Base-by-base conservation (phyloP, 2,113 vertebrate genomes). In the Haemorhous mexicanus region DNA sequence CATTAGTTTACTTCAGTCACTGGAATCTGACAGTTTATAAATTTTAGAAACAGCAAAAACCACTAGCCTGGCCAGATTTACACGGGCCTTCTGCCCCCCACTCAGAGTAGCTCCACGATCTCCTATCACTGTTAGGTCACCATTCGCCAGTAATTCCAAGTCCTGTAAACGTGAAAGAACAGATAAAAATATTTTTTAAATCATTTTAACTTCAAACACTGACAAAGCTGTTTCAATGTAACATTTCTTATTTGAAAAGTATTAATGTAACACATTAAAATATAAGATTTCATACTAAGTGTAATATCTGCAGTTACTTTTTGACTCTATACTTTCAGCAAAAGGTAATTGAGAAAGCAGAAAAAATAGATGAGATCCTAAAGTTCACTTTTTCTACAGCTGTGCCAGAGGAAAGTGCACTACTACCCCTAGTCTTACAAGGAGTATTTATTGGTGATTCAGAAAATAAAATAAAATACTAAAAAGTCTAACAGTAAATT, bases 21-120 rank as follows among this genome's bases (percentile, higher is more conserved):
- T 63, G 3, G n/a, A 49, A 5, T 16, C 19, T 86, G 24, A 61
- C 8, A 58, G 22, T 2, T 15, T 10, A 39, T 26, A 24, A 5
- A 41, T 26, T 41, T 43, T 62, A 66, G 33, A 43, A 56, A 17
- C 2, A 28, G 33, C 1, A 67, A 59, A 66, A 49, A 47, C 30
- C 3, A 78, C 43, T 92, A 83, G 98, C 99, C 99, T 99, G 69
- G 99, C 99, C 11, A 99, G 97, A 97, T 98, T 99, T 80, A 99
- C 97, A 59, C 99, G 98, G 7, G 99, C 99, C 87, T 99, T 99
- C 97, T 99, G 99, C 70, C 99, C 99, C 75, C 99, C 99, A 0
- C 99, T 99, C 76, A 99, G 97, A 1, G 99, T 99, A 84, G 98
- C 95, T 74, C 99, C 99, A 89, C 99, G 97, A 96, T 99, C 99